These are phyloP conservation scores for Aphidius gifuensis DNA, from an alignment of 1,140 invertebrate genomes.

Conservation along the genomic window DNA sequence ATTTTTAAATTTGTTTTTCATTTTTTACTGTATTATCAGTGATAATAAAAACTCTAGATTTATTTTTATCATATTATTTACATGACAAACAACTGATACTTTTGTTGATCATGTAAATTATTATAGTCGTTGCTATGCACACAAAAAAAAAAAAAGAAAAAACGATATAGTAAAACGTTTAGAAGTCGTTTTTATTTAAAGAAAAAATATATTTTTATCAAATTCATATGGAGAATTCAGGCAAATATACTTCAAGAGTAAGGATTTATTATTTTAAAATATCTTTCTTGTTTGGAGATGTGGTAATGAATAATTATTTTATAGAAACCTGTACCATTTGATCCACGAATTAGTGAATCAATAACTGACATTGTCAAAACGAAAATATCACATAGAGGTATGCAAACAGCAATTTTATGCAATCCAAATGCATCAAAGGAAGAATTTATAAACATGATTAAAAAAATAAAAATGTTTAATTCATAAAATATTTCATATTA, in stretches of 20 bases:
- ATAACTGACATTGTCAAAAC: slow-evolving; percentile 29
- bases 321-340: neutral
- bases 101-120: too few species aligned
- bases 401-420: slow-evolving; percentile 34
- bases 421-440: slow-evolving; percentile 23
- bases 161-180: neutral
- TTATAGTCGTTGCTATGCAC: too few species aligned
- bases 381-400: slow-evolving; percentile 31
- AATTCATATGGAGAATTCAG: neutral
- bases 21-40: too few species aligned
- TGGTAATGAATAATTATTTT: neutral
- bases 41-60: too few species aligned
- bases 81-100: too few species aligned
- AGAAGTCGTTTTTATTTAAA: neutral
- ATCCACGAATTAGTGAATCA: slow-evolving; percentile 31
- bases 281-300: neutral
- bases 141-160: neutral
- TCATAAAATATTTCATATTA: neutral
- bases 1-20: too few species aligned
- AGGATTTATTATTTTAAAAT: neutral
- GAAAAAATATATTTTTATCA: neutral
- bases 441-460: slow-evolving; percentile 32
- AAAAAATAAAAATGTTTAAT: slow-evolving; percentile 25
- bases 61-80: too few species aligned
- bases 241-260: neutral